Percentiles rank a stretch among this genome's conserved stretches.
phyloP scores from a whole-genome alignment of 30 jellyfish, hydroid and myxozoan genomes.

The Mastigias papua region DNA sequence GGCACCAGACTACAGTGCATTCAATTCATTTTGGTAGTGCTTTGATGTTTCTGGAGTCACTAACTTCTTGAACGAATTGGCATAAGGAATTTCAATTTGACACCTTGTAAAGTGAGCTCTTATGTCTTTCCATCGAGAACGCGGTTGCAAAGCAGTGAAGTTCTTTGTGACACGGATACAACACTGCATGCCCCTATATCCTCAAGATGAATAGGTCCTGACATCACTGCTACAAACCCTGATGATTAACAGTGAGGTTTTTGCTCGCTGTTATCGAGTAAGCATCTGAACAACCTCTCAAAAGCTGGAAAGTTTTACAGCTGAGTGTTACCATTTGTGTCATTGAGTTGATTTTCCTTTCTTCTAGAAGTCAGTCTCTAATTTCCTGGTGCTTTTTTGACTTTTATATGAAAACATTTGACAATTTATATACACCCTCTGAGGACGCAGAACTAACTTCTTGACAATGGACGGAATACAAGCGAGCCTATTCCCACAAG shows the following conservation, averaged over 20 bases:
- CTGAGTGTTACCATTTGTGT: too few relatives aligned
- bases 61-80: neutral
- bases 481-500: too few relatives aligned
- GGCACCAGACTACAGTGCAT: too few relatives aligned
- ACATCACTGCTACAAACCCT: conserved; percentile 35
- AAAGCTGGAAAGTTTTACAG: too few relatives aligned
- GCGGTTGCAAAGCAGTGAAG: neutral
- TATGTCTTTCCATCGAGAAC: conserved; percentile 2
- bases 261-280: neutral
- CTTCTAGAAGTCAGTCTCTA: too few relatives aligned
- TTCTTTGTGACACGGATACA: conserved; percentile 54
- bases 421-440: too few relatives aligned
- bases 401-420: too few relatives aligned
- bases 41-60: neutral
- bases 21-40: too few relatives aligned
- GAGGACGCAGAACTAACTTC: too few relatives aligned
- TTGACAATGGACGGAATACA: too few relatives aligned
- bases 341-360: too few relatives aligned
- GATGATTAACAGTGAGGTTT: conserved; percentile 46
- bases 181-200: conserved; percentile 20
- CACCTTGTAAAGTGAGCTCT: neutral
- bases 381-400: too few relatives aligned
- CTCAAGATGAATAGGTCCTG: conserved; percentile 55
- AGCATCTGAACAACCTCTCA: neutral
- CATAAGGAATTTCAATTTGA: neutral